Conservation (phyloP, 2,113 vertebrate species). For the Arothron firmamentum region DNA sequence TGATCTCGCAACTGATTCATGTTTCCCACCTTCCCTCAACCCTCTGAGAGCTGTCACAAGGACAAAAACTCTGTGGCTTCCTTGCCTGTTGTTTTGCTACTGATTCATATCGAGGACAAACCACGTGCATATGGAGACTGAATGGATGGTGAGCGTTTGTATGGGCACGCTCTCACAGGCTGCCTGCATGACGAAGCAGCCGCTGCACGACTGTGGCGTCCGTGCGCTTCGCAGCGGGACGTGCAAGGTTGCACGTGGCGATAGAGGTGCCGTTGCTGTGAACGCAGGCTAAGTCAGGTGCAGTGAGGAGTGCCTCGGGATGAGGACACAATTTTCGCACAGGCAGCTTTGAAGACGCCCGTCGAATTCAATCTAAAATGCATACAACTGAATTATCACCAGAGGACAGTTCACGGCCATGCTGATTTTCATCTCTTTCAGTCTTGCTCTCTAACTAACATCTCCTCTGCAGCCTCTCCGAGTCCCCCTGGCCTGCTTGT, state of each 20-base stretch:
- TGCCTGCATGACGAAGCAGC: conserved; percentile 45
- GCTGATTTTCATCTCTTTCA: conserved; percentile 26
- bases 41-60: neutral
- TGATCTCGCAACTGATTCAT: too few relatives aligned
- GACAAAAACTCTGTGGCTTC: too few relatives aligned
- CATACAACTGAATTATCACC: too few relatives aligned
- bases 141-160: neutral
- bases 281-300: conserved; percentile 20
- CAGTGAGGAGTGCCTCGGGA: conserved; percentile 18
- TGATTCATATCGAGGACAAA: conserved; percentile 35
- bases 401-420: neutral
- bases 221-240: conserved; percentile 40
- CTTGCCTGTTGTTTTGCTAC: conserved; percentile 14
- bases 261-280: neutral
- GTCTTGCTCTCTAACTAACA: conserved; percentile 2
- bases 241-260: conserved; percentile 13
- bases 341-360: too few relatives aligned
- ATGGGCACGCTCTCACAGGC: too few relatives aligned
- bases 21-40: neutral
- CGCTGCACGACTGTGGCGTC: conserved; percentile 44
- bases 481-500: conserved; percentile 27
- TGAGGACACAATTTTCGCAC: conserved; percentile 3
- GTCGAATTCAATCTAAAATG: too few relatives aligned
- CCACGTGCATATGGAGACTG: neutral
- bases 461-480: neutral